Percentiles rank a stretch among this genome's conserved stretches.
phyloP scores from a whole-genome alignment of 2,797 vertebrate genomes.

The Garrulus glandarius region DNA sequence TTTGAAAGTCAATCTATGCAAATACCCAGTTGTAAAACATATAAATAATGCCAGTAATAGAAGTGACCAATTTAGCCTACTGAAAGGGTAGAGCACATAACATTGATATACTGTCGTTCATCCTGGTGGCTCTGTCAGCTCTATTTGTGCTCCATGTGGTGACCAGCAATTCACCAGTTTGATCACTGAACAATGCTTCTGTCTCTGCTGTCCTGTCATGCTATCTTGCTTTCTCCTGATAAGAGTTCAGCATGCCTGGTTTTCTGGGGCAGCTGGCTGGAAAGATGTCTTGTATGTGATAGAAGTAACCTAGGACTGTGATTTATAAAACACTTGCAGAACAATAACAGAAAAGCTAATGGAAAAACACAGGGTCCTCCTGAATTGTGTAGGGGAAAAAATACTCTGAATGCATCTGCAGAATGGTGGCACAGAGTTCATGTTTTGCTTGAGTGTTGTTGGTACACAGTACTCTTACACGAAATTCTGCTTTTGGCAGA shows the following conservation, averaged over 20 bases:
- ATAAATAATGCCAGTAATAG: not conserved
- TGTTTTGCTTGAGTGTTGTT: not conserved
- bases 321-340: not conserved
- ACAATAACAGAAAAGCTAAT: not conserved
- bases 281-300: not conserved
- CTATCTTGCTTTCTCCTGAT: constrained; percentile 16
- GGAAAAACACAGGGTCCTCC: not conserved
- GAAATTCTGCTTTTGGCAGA: not conserved
- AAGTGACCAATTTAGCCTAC: not conserved
- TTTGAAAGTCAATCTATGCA: not conserved
- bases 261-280: not conserved
- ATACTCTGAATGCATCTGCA: not conserved
- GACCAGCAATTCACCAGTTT: not conserved
- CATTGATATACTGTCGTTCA: not conserved
- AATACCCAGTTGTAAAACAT: not conserved
- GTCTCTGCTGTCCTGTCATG: constrained; percentile 5
- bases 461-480: not conserved
- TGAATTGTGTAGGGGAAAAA: not conserved
- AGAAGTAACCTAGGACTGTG: not conserved
- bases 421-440: not conserved
- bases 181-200: not conserved
- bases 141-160: not conserved
- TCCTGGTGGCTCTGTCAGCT: not conserved
- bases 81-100: not conserved
- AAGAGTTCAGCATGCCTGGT: not conserved